Conservation (phyloP, 1,140 invertebrate genomes). For the Saccostrea glomerata region DNA sequence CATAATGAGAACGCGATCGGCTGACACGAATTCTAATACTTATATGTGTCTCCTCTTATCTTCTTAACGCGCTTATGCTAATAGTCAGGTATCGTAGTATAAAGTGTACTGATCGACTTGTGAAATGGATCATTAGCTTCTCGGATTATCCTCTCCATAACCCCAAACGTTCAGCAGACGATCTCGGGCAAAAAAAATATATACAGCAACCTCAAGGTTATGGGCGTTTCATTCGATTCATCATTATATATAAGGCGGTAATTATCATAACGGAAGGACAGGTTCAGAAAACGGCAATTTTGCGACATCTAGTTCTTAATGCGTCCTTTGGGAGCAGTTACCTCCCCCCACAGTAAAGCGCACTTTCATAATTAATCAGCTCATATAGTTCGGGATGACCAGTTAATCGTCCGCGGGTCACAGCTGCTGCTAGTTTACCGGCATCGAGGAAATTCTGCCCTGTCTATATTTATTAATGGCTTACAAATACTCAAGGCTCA, state of each 20-base stretch:
- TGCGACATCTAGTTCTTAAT: background rate
- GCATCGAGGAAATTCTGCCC: background rate
- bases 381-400: constrained; percentile 20
- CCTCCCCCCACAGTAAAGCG: background rate
- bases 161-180: background rate
- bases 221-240: background rate
- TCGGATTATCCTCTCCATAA: background rate
- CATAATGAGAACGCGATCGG: background rate
- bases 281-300: background rate
- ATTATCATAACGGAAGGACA: background rate
- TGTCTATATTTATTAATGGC: background rate
- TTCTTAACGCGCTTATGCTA: background rate
- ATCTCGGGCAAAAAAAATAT: constrained; percentile 4
- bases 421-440: constrained; percentile 2
- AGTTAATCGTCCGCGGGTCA: constrained; percentile 11
- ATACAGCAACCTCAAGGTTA: constrained; percentile 1
- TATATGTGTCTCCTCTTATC: background rate
- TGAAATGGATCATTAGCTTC: constrained; percentile 14
- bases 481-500: no score
- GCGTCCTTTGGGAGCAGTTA: background rate
- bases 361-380: constrained; percentile 34
- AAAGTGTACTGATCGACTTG: constrained; percentile 27
- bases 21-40: constrained; percentile 25
- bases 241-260: background rate
- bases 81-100: constrained; percentile 18